Base-by-base conservation (phyloP, 2,113 vertebrate genomes). In the Myxocyprinus asiaticus region DNA sequence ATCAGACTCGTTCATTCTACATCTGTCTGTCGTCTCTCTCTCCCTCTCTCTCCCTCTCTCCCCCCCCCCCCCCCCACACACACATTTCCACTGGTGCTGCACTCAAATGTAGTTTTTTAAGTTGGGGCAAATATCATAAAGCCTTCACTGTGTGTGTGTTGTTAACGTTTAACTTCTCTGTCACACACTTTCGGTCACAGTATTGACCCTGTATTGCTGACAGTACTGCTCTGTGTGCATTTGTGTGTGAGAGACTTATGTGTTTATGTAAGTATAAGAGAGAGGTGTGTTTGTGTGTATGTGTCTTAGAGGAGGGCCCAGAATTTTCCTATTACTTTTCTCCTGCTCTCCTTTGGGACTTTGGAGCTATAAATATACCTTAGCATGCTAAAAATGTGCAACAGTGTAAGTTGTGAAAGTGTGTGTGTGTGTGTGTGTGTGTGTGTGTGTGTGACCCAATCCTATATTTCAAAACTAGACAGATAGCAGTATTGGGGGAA, bases 371-470 rank as follows among this genome's bases (percentile, higher is more conserved):
- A 88, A 87, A 90, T 91, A 90, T 76, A 71, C 42, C 65, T 82
- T 6, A 72, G 74, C 44, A 33, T 65, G 81, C 88, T 88, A 89
- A 88, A 89, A 89, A 89, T 89, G 88, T 85, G 83, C 84, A 82
- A 82, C 50, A 83, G 81, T 85, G 78, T 86, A 65, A 53, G 62
- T 65, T 65, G 71, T 74, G 55, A 67, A 58, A 67, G 50, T 74
- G 69, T 55, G 22, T 33, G 22, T 33, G 22, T 33, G 22, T 33
- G 22, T 33, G 22, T 33, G 22, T 1, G 22, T 1, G 22, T 74
- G 55, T 74, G 65, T 74, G 50, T 74, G 69, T 55, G 61, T 67
- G 83, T 82, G 86, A 86, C 84, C 84, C 83, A 81, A 67, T 87
- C 17, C 63, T 84, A 82, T 85, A 86, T 86, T 51, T 67, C n/a